Conservation (phyloP, 2,888 invertebrate genomes). For the Lasioglossum zephyrum region DNA sequence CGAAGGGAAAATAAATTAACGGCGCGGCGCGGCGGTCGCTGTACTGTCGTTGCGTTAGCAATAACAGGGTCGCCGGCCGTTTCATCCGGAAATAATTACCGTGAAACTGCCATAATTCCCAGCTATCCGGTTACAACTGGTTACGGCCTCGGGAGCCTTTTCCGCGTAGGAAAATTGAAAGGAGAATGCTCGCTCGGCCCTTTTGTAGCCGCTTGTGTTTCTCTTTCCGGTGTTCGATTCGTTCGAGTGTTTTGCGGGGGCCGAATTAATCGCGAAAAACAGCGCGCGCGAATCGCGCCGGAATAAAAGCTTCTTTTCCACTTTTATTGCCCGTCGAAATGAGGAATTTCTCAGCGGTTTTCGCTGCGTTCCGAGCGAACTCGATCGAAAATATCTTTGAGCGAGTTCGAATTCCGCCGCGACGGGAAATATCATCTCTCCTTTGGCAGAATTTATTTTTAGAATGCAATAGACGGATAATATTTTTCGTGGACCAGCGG, state of each 20-base stretch:
- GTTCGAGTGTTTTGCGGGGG: neutral
- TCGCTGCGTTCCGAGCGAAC: neutral
- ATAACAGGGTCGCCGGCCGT: slow-evolving; percentile 28
- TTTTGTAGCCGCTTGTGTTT: neutral
- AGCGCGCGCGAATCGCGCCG: neutral
- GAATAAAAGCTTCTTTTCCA: neutral
- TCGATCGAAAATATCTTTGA: neutral
- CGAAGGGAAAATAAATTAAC: slow-evolving; percentile 47
- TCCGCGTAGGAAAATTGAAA: slow-evolving; percentile 1
- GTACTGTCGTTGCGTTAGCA: slow-evolving; percentile 8
- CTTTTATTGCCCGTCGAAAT: neutral
- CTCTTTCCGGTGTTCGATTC: slow-evolving; percentile 1
- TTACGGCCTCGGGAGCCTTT: neutral
- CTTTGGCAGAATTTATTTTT: neutral
- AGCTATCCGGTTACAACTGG: slow-evolving; percentile 6
- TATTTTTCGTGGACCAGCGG: neutral
- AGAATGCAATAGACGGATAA: neutral
- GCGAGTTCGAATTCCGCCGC: neutral
- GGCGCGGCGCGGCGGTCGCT: slow-evolving; percentile 11
- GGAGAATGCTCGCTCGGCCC: neutral
- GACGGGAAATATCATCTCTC: neutral
- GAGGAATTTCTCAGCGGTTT: neutral
- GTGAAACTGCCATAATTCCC: slow-evolving; percentile 46
- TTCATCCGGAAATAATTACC: slow-evolving; percentile 42
- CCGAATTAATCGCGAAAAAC: slow-evolving; percentile 22